Evolutionary conservation across 2,113 vertebrate species (phyloP), one percentile per base, ranked within the genome.

Genomic region (Rhombomys opimus): DNA sequence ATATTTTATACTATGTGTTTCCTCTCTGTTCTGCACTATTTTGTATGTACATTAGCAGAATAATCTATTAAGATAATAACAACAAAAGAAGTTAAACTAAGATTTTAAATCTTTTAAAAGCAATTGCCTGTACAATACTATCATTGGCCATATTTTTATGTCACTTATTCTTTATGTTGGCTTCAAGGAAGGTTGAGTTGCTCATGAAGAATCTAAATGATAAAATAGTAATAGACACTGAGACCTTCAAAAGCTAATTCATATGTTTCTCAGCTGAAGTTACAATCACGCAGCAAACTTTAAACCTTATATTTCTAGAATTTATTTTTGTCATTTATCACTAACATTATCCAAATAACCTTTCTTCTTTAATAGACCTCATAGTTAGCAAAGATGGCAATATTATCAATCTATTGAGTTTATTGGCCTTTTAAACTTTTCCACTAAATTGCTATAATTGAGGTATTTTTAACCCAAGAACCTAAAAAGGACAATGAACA

Each of bases 41-140:
- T 59, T 35, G 13, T 63, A 35, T 70, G 30, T 75, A 15, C 18
- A 63, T 4, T 10, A 92, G 32, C 54, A 8, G 54, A 94, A 61
- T 30, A 88, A 90, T 95, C 95, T 20, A 17, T 18, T 89, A 63
- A n/a, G 93, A 70, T 22, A 11, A 41, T 73, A 77, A 11, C 30
- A 85, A 80, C 63, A 93, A 94, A 76, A 23, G 75, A 92, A 75
- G 30, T 32, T 32, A 46, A 93, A 92, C 81, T 13, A 6, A 73
- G 73, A 70, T 23, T 72, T 96, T 72, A 27, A 97, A 91, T 96
- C n/a, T 92, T 97, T 97, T 96, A 30, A 82, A 90, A 59, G 54
- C 23, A 95, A 70, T 35, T 80, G 0, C 63, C 96, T 92, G 35
- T 50, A 32, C 27, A 82, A 7, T 3, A 95, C 12, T 59, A 52